Conservation (phyloP, 2,888 invertebrate species). For the Saturnia japonica region DNA sequence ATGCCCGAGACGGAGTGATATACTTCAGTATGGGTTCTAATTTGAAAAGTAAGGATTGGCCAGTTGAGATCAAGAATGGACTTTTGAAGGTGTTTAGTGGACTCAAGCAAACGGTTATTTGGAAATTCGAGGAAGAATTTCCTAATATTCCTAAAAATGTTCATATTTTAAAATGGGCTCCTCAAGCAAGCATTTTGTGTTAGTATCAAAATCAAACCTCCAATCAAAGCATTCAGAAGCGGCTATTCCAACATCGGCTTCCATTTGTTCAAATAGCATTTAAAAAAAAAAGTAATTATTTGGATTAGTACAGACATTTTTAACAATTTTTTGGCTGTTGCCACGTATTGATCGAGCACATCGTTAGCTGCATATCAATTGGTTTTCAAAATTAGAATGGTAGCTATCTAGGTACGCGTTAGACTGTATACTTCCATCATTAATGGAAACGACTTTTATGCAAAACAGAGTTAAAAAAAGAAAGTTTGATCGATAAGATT, state of each 20-base stretch:
- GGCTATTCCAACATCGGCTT: not conserved
- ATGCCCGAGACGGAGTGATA: slow-evolving; percentile 57
- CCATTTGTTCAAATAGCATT: too few species aligned
- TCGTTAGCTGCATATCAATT: too few species aligned
- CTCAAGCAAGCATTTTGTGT: slow-evolving; percentile 46
- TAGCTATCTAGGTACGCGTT: too few species aligned
- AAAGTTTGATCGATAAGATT: too few species aligned
- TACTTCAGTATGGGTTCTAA: slow-evolving; percentile 68
- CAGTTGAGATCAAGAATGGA: slow-evolving; percentile 38
- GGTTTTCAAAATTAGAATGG: too few species aligned
- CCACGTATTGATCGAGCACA: too few species aligned
- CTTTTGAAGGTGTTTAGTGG: slow-evolving; percentile 39
- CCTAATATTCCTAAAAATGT: slow-evolving; percentile 45
- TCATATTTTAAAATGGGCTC: slow-evolving; percentile 46
- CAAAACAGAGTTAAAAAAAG: too few species aligned
- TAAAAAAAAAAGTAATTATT: too few species aligned
- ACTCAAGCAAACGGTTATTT: slow-evolving; percentile 53
- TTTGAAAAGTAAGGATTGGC: slow-evolving; percentile 49
- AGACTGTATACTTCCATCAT: too few species aligned
- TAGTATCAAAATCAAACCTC: slow-evolving; percentile 13
- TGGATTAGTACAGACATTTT: too few species aligned
- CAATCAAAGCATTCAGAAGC: not conserved
- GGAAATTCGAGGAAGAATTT: slow-evolving; percentile 51
- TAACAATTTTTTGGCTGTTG: too few species aligned
- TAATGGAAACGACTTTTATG: too few species aligned